Conservation (phyloP, 2,888 invertebrate species). For the Hemaris fuciformis region DNA sequence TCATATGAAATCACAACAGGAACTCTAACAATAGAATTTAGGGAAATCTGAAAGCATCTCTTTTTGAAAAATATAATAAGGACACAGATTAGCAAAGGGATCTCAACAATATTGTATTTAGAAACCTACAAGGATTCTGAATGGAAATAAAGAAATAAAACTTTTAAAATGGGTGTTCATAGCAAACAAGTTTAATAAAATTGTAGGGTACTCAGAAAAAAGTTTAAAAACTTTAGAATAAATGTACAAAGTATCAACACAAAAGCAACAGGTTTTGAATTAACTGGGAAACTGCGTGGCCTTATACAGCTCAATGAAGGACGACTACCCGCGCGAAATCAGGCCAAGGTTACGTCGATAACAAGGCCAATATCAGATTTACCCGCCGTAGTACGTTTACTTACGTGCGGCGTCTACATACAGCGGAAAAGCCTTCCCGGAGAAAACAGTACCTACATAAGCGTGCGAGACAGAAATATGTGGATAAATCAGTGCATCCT, state of each 20-base stretch:
- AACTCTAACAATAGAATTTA: too few species aligned
- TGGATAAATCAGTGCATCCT: slow-evolving; percentile 10
- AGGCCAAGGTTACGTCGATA: slow-evolving; percentile 5
- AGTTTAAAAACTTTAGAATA: background rate
- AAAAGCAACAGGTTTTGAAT: background rate
- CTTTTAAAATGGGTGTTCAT: too few species aligned
- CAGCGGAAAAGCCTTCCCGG: background rate
- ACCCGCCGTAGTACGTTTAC: background rate
- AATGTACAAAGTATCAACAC: slow-evolving; percentile 22
- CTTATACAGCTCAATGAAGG: slow-evolving; percentile 11
- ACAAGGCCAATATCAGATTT: slow-evolving; percentile 10
- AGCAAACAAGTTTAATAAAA: too few species aligned
- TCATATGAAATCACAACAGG: too few species aligned
- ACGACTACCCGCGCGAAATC: background rate
- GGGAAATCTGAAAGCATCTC: too few species aligned
- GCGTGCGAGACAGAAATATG: background rate
- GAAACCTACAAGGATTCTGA: too few species aligned
- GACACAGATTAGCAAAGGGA: too few species aligned
- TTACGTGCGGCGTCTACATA: background rate
- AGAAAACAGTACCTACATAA: background rate
- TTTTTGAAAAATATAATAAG: too few species aligned
- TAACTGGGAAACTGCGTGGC: background rate
- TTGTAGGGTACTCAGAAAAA: too few species aligned
- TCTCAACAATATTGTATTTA: too few species aligned
- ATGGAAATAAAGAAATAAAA: too few species aligned